These are phyloP conservation scores for Trissoscelio sp. DNA, from an alignment of 2,888 invertebrate species.

Conservation along the genomic window DNA sequence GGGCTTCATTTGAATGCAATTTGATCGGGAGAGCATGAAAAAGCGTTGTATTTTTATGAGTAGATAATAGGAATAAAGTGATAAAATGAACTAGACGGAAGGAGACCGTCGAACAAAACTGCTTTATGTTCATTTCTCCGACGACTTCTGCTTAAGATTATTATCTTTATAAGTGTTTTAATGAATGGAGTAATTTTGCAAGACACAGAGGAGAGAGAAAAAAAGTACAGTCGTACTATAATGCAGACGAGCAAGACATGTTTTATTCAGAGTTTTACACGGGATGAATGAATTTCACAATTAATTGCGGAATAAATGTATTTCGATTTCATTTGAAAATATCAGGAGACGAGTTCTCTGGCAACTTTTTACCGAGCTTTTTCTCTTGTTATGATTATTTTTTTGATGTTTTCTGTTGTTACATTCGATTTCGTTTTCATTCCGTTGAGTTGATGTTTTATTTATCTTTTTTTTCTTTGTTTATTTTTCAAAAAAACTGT, in stretches of 20 bases:
- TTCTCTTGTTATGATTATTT: neutral
- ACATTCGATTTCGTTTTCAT: neutral
- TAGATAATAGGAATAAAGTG: slow-evolving; percentile 47
- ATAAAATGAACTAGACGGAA: slow-evolving; percentile 46
- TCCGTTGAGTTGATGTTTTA: too few species aligned
- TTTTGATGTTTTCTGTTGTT: too few species aligned
- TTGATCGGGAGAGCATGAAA: slow-evolving; percentile 25
- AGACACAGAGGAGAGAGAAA: slow-evolving; percentile 12
- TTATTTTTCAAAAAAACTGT: neutral
- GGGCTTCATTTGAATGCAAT: slow-evolving; percentile 26
- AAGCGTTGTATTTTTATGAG: slow-evolving; percentile 47
- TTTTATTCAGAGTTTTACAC: slow-evolving; percentile 11
- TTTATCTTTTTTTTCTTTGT: too few species aligned
- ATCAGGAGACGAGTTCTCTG: neutral
- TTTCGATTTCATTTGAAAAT: slow-evolving; percentile 8
- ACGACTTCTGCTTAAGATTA: slow-evolving; percentile 48
- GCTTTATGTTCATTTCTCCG: slow-evolving; percentile 54
- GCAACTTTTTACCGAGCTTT: neutral
- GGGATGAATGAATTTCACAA: slow-evolving; percentile 20
- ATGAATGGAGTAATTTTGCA: slow-evolving; percentile 54
- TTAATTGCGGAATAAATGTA: slow-evolving; percentile 7
- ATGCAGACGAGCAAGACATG: neutral
- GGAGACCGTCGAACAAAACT: slow-evolving; percentile 46
- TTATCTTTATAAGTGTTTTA: slow-evolving; percentile 56
- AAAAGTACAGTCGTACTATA: neutral